Conservation (phyloP, 2,888 invertebrate genomes). For the Brenthis hecate region DNA sequence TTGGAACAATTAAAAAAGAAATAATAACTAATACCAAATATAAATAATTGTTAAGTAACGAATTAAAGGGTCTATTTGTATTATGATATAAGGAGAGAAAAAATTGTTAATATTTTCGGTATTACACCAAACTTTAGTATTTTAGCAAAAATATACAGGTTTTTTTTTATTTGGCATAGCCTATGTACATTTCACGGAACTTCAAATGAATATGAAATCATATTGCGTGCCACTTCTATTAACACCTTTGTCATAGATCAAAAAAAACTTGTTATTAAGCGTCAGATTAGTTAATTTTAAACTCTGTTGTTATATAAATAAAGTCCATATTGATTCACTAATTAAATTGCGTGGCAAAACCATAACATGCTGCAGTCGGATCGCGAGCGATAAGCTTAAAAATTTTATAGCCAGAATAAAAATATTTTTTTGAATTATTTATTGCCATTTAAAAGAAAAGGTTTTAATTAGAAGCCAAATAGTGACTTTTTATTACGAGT, state of each 20-base stretch:
- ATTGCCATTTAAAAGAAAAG: no score
- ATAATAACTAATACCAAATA: no score
- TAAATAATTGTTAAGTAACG: no score
- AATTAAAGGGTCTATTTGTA: no score
- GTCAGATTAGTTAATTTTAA: background rate
- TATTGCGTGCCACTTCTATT: conserved; percentile 13
- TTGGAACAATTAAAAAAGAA: no score
- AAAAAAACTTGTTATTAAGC: conserved; percentile 9
- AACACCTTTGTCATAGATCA: conserved; percentile 27
- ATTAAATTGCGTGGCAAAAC: background rate
- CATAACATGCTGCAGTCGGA: conserved; percentile 2
- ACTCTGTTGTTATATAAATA: background rate
- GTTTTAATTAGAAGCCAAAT: no score
- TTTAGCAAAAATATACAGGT: no score
- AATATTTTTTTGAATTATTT: background rate
- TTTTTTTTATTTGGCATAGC: no score
- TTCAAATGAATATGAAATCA: conserved; percentile 4
- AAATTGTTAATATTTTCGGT: no score
- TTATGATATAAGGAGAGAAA: no score
- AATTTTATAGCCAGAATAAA: background rate
- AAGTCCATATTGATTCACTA: background rate
- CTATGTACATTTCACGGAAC: background rate
- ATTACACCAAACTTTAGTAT: no score
- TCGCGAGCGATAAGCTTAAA: conserved; percentile 20
- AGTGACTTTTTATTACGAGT: no score